These are phyloP conservation scores for Bradypus variegatus DNA, from an alignment of 2,797 vertebrate species.

Conservation along the genomic window DNA sequence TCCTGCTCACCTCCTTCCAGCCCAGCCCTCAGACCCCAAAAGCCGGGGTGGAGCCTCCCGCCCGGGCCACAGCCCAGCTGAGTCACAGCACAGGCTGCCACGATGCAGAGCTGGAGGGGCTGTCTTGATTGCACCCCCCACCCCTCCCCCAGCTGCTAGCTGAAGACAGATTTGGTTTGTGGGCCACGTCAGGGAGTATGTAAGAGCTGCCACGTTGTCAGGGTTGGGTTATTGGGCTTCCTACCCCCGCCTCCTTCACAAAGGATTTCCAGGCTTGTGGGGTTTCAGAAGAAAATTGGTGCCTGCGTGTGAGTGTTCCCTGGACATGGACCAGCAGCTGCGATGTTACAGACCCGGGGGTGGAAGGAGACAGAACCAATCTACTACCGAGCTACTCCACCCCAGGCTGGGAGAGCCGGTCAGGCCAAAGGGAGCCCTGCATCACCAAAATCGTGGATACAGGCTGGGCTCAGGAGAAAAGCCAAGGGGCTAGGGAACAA, in stretches of 20 bases:
- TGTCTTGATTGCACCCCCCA: neutral
- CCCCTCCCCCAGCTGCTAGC: constrained; percentile 69
- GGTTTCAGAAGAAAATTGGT: constrained; percentile 54
- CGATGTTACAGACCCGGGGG: constrained; percentile 39
- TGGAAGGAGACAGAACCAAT: constrained; percentile 76
- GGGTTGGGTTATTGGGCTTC: constrained; percentile 60
- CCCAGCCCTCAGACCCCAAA: neutral
- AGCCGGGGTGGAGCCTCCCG: neutral
- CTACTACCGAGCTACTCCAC: constrained; percentile 67
- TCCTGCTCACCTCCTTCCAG: neutral
- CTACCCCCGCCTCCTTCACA: constrained; percentile 43
- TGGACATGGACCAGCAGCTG: constrained; percentile 69
- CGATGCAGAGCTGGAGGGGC: constrained; percentile 42
- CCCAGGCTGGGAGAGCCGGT: neutral
- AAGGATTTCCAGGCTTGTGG: constrained; percentile 82
- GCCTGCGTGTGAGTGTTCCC: constrained; percentile 61
- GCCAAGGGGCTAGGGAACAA: neutral
- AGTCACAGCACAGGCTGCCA: constrained; percentile 62
- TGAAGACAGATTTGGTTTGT: constrained; percentile 62
- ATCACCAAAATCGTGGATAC: neutral
- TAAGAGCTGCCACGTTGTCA: constrained; percentile 79
- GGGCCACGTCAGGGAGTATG: constrained; percentile 61
- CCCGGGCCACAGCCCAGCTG: neutral
- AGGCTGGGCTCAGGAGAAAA: neutral
- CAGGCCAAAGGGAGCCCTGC: neutral